Conservation (phyloP, 2,888 invertebrate genomes). For the Chymomyza fuscimana region DNA sequence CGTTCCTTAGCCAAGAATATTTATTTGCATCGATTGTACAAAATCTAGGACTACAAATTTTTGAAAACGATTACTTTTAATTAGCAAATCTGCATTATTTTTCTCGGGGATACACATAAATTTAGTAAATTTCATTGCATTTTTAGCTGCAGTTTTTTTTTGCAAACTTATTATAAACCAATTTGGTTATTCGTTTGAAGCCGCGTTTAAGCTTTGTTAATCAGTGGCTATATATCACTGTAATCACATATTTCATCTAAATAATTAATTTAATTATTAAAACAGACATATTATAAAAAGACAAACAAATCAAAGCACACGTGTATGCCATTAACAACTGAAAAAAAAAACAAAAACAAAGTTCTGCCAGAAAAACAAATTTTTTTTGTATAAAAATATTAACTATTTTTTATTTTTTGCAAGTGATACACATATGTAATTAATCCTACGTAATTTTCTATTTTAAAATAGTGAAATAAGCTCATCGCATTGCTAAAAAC, state of each 20-base stretch:
- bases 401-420: background rate
- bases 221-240: background rate
- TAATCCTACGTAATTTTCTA: conserved; percentile 5
- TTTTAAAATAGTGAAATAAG: conserved; percentile 39
- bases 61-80: too few species aligned
- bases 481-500: conserved; percentile 46
- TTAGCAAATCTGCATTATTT: too few species aligned
- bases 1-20: too few species aligned
- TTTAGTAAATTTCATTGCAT: too few species aligned
- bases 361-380: background rate
- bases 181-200: background rate
- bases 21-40: too few species aligned
- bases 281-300: conserved; percentile 8
- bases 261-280: conserved; percentile 39
- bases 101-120: too few species aligned
- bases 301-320: background rate
- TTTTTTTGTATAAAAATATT: background rate
- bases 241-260: background rate
- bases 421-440: background rate
- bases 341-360: conserved; percentile 9
- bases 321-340: conserved; percentile 4
- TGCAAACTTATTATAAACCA: too few species aligned
- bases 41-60: too few species aligned
- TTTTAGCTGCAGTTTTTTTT: too few species aligned
- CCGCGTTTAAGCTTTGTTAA: background rate